phyloP scores from a whole-genome alignment of 2,888 invertebrate species.

The Drosophila lutescens region DNA sequence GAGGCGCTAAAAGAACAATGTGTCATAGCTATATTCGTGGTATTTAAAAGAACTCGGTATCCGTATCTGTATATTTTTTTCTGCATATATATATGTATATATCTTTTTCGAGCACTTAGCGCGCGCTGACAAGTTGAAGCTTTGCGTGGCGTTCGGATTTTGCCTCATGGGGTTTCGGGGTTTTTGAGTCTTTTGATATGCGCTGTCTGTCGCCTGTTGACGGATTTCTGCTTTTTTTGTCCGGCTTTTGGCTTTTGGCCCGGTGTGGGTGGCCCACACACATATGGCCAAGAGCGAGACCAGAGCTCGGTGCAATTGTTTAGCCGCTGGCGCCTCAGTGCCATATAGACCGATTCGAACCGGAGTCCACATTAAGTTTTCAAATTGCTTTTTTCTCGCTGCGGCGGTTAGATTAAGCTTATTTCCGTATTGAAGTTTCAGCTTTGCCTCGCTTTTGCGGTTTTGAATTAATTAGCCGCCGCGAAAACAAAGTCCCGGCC shows the following conservation, averaged over 20 bases:
- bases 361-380: conserved; percentile 66
- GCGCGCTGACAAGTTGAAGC: conserved; percentile 80
- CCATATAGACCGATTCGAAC: conserved; percentile 31
- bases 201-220: conserved; percentile 78
- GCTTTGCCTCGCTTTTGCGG: conserved; percentile 58
- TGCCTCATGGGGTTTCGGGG: conserved; percentile 39
- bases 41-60: conserved; percentile 51
- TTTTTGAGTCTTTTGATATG: conserved; percentile 72
- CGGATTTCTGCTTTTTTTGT: conserved; percentile 56
- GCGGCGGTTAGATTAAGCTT: conserved; percentile 72
- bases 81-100: conserved; percentile 30
- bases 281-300: conserved; percentile 36
- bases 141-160: conserved; percentile 60
- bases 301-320: conserved; percentile 68
- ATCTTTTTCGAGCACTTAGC: conserved; percentile 73
- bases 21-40: conserved; percentile 51
- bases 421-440: conserved; percentile 77
- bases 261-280: conserved; percentile 80
- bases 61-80: conserved; percentile 2
- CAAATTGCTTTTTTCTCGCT: conserved; percentile 73
- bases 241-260: conserved; percentile 11
- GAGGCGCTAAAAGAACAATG: conserved; percentile 75
- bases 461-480: conserved; percentile 78
- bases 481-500: conserved; percentile 51
- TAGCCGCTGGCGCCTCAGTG: conserved; percentile 71